phyloP scores from a whole-genome alignment of 2,113 vertebrate genomes.

The Hucho hucho region DNA sequence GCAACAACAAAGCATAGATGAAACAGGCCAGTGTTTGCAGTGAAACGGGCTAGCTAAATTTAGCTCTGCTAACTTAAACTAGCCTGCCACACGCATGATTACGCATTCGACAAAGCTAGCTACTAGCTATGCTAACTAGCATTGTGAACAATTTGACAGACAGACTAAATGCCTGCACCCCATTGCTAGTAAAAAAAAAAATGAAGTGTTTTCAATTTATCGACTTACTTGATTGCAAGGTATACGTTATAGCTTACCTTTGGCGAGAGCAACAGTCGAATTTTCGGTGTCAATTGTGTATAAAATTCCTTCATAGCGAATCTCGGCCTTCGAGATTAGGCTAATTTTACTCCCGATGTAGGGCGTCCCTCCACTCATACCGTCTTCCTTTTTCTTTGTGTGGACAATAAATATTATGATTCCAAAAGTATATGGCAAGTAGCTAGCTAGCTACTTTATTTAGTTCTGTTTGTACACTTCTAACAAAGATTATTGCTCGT shows the following conservation, averaged over 20 bases:
- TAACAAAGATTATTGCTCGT: not conserved
- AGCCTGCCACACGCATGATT: not conserved
- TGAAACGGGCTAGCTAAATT: slow-evolving; percentile 18
- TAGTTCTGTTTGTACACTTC: slow-evolving; percentile 3
- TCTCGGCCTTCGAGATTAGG: slow-evolving; percentile 86
- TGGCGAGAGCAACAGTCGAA: slow-evolving; percentile 84
- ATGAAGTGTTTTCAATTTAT: too few relatives aligned
- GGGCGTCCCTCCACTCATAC: slow-evolving; percentile 83
- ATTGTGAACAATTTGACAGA: not conserved
- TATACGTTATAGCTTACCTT: slow-evolving; percentile 71
- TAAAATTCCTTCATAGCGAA: slow-evolving; percentile 77
- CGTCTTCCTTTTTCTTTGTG: slow-evolving; percentile 4
- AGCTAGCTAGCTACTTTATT: not conserved
- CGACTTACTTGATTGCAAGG: too few relatives aligned
- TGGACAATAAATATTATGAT: not conserved
- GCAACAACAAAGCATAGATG: too few relatives aligned
- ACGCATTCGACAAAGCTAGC: not conserved
- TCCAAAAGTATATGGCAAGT: not conserved
- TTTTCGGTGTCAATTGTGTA: slow-evolving; percentile 85
- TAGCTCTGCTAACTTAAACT: slow-evolving; percentile 25
- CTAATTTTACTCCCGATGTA: slow-evolving; percentile 95
- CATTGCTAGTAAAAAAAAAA: too few relatives aligned
- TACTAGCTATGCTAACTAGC: slow-evolving; percentile 7
- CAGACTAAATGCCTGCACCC: rapidly evolving
- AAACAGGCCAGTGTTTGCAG: too few relatives aligned